A percentile compares a stretch with the other conserved stretches of the same genome.
Conservation (phyloP, 2,888 invertebrate species). For the Sminthurides aquaticus region DNA sequence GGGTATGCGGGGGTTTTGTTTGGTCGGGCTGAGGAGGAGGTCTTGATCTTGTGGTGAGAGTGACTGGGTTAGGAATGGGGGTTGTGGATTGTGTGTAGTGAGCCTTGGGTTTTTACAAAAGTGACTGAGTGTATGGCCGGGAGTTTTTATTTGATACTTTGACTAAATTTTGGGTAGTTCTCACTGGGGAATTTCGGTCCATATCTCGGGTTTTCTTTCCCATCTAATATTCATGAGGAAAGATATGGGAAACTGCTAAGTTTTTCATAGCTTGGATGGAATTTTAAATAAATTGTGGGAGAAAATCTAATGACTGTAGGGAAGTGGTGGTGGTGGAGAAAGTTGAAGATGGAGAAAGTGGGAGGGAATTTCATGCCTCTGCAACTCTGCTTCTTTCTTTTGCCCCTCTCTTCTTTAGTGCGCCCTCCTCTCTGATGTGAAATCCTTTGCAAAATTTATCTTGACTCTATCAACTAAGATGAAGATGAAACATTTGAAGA, state of each 20-base stretch:
- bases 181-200: slow-evolving; percentile 38
- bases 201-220: slow-evolving; percentile 39
- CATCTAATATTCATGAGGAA: slow-evolving; percentile 44
- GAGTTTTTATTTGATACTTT: slow-evolving; percentile 41
- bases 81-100: not conserved
- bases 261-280: slow-evolving; percentile 44
- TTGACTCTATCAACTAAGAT: slow-evolving; percentile 37
- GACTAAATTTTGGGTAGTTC: slow-evolving; percentile 43
- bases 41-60: no score
- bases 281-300: slow-evolving; percentile 45
- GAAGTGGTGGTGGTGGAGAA: slow-evolving; percentile 23
- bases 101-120: not conserved
- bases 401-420: slow-evolving; percentile 17
- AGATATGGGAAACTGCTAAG: slow-evolving; percentile 43
- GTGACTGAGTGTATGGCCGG: slow-evolving; percentile 24
- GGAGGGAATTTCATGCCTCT: slow-evolving; percentile 24
- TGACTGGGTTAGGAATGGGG: slow-evolving; percentile 1
- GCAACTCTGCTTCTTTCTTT: slow-evolving; percentile 17
- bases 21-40: not conserved
- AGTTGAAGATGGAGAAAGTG: slow-evolving; percentile 27
- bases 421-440: not conserved
- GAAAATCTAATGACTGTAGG: slow-evolving; percentile 44
- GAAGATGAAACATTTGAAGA: slow-evolving; percentile 17
- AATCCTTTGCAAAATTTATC: slow-evolving; percentile 43
- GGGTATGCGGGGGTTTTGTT: not conserved